phyloP scores from a whole-genome alignment of 2,888 invertebrate genomes.

The Athalia circularis region DNA sequence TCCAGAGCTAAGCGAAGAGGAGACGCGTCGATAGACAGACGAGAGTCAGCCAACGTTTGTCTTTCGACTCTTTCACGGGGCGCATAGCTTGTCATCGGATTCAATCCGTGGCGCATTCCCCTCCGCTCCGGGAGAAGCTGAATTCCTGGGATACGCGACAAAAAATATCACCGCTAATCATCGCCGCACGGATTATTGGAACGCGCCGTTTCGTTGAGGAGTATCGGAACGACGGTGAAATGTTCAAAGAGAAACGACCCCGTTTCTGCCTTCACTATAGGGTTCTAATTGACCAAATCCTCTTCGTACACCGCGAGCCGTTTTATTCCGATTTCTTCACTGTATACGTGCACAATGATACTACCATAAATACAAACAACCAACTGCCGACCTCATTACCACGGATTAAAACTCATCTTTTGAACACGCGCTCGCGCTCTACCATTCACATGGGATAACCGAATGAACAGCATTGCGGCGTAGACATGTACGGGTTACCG shows the following conservation, averaged over 20 bases:
- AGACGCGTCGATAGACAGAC: slow-evolving; percentile 41
- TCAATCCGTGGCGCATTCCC: neutral
- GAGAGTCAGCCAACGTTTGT: slow-evolving; percentile 30
- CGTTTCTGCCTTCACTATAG: neutral
- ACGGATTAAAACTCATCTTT: slow-evolving; percentile 32
- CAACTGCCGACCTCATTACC: slow-evolving; percentile 3
- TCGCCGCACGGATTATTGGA: neutral
- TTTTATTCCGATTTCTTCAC: too few relatives aligned
- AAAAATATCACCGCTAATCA: neutral
- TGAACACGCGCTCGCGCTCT: too few relatives aligned
- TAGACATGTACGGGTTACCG: too few relatives aligned
- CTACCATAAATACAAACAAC: slow-evolving; percentile 1
- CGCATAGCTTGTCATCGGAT: slow-evolving; percentile 38
- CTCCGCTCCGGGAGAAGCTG: neutral
- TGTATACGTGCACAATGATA: neutral
- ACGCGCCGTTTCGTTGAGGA: too few relatives aligned
- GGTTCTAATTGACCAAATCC: too few relatives aligned
- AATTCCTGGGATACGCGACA: neutral
- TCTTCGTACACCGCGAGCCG: too few relatives aligned
- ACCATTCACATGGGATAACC: too few relatives aligned
- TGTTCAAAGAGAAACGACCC: neutral
- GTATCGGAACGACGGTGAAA: too few relatives aligned
- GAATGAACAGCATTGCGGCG: too few relatives aligned
- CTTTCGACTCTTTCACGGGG: slow-evolving; percentile 18
- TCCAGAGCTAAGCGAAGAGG: slow-evolving; percentile 10